Conservation (phyloP, 2,113 vertebrate genomes). For the Equus quagga region DNA sequence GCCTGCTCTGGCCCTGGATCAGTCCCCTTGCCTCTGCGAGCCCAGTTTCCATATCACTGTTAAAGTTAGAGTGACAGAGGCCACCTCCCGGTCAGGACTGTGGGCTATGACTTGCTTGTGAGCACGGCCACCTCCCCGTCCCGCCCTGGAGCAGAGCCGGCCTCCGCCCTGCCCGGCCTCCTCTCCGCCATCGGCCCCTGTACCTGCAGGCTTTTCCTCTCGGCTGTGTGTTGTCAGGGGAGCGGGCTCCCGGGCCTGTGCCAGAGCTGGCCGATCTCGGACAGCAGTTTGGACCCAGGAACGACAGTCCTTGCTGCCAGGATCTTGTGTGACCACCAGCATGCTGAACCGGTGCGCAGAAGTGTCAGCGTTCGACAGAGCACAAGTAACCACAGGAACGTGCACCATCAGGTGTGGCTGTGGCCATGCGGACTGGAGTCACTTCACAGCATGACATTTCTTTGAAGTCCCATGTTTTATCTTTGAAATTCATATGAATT, state of each 20-base stretch:
- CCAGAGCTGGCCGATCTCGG: not conserved
- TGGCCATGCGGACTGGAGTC: not conserved
- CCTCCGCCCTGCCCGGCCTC: too few relatives aligned
- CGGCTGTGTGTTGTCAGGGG: not conserved
- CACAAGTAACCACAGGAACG: fast-evolving
- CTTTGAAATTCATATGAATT: not conserved
- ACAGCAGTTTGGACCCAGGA: not conserved
- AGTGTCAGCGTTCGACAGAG: not conserved
- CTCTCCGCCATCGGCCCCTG: too few relatives aligned
- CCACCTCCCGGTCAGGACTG: fast-evolving
- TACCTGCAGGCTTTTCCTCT: too few relatives aligned
- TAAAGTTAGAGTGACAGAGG: not conserved
- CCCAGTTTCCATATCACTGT: not conserved
- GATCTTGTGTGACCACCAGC: too few relatives aligned
- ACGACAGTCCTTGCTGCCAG: not conserved
- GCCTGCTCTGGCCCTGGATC: not conserved
- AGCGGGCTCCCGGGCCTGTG: not conserved
- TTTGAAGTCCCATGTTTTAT: not conserved
- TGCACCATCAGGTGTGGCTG: not conserved
- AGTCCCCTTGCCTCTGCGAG: fast-evolving
- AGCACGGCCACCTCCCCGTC: too few relatives aligned
- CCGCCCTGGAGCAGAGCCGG: too few relatives aligned
- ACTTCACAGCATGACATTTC: not conserved
- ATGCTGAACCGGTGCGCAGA: too few relatives aligned
- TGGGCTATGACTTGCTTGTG: not conserved